Evolutionary conservation across 2,797 vertebrate species (phyloP), one percentile per base, ranked within the genome.

Genomic region (Eutrigla gurnardus): DNA sequence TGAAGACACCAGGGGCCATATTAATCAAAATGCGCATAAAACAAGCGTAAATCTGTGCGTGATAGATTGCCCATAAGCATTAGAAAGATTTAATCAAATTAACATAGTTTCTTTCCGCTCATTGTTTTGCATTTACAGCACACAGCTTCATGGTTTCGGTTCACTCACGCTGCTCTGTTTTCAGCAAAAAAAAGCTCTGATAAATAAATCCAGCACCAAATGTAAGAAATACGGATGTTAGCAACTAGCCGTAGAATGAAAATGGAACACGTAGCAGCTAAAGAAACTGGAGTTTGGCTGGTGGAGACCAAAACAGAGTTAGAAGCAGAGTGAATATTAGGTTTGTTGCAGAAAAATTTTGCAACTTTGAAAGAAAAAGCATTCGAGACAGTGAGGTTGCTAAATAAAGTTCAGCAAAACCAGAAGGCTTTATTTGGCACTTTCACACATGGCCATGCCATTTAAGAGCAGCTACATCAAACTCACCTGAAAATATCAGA

Each of bases 21-120:
- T 79, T 80, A 73, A 77, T 70, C 55, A 70, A 42, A 47, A 58
- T 52, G 47, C 59, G 45, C 3, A 3, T n/a, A 35, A 66, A 66
- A 49, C n/a, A 59, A 40, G 10, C 2, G 1, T 40, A 57, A 62
- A 47, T 35, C 11, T 36, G 36, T 36, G 6, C 4, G 3, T 11
- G 8, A 42, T n/a, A 52, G 43, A 15, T 9, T 46, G 9, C 42
- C 1, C 0, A 15, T 37, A 18, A 10, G 6, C 11, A 54, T 11
- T 25, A 5, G 17, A 65, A 15, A 15, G 50, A 55, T 14, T 57
- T 5, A 15, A 69, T 45, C 9, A 1, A 33, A 33, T 25, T 25
- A 25, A 25, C 25, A 25, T 25, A 54, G 32, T 11, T 0, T n/a
- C 11, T 43, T 55, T 46, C 15, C 4, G 7, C 40, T 7, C 4